Base-by-base conservation (phyloP, 2,113 vertebrate species). In the Cinclus mexicanus region DNA sequence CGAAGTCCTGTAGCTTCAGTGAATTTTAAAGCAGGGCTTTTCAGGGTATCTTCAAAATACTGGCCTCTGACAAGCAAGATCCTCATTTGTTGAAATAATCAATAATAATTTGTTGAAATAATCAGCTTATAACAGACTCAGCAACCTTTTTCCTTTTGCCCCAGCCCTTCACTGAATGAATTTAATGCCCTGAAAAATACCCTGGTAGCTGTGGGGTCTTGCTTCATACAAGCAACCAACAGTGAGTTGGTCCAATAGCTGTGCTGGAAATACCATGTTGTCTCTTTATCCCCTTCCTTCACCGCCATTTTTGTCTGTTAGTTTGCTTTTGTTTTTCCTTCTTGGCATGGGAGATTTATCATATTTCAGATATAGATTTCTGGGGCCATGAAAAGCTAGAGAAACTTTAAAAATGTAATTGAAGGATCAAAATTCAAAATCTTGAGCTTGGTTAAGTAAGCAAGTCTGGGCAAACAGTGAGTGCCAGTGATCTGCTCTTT, bases 371-470 rank as follows among this genome's bases (percentile, higher is more conserved):
- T 74, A 33, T 11, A 80, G 76, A 74, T 74, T 92, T 80, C 55
- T 55, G 42, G 35, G 42, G n/a, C 19, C 10, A 24, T 21, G 53
- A 55, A 84, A 93, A 84, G 20, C 44, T 50, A 24, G 71, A 63
- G 29, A 85, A 84, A 69, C 35, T 65, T 75, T 2, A 67, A 76
- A 88, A 90, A 44, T 76, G 7, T 64, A 52, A 37, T 31, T 46
- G 41, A 65, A 91, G 28, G 21, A 50, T 89, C 64, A 49, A 91
- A 91, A 64, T 80, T 89, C 31, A 79, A 68, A 85, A 60, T 79
- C 63, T 84, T 65, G 53, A 65, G 17, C 79, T 90, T 68, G 39
- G 33, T 68, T 53, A 70, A 72, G 65, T 57, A 89, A 89, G 52
- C 8, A 79, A 65, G 22, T 28, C 83, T 75, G 14, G 42, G 56